Evolutionary conservation across 1,140 invertebrate genomes (phyloP), one percentile per base, ranked within the genome.

Genomic region (Ceratoteleas bidentatus): DNA sequence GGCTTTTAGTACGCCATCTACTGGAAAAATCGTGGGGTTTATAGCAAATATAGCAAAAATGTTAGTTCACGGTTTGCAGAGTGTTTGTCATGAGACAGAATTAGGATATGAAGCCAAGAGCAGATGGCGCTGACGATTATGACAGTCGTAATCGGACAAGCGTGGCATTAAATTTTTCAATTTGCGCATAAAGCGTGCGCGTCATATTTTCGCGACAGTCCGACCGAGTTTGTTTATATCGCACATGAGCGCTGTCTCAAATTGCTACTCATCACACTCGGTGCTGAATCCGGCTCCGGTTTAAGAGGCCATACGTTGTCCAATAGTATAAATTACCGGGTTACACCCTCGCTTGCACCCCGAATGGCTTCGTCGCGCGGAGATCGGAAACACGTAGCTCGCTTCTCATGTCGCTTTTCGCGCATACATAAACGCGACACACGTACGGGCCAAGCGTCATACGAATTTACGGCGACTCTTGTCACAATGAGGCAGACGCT

Each of bases 231-330:
- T 70, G 65, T 77, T 69, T 64, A 70, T 77, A 43, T 50, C 65
- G 45, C 53, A 50, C 40, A 24, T 15, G 74, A 77, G 16, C 14
- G 61, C 36, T 33, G 70, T 70, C 82, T 84, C 69, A 47, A 81
- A 84, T 81, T 78, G 65, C 82, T 69, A 73, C 79, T 84, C 83
- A 74, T 81, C 77, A 78, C 72, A 61, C 70, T 85, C 58, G 75
- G 45, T 53, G 69, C 74, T 86, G 75, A 81, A 84, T 84, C 80
- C 81, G 57, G 69, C 70, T 79, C 61, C 56, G 74, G 79, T 83
- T 82, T 84, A 84, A 86, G 84, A 85, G 85, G 84, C 85, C 84
- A 84, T 85, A 86, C 76, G 70, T 76, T 72, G 75, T 72, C 80
- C 74, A 73, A 70, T 78, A 54, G 78, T 85, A 84, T 85, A 83